A percentile compares a stretch with the other conserved stretches of the same genome.
Conservation (phyloP, 2,888 invertebrate genomes). For the Stenichneumon culpator region DNA sequence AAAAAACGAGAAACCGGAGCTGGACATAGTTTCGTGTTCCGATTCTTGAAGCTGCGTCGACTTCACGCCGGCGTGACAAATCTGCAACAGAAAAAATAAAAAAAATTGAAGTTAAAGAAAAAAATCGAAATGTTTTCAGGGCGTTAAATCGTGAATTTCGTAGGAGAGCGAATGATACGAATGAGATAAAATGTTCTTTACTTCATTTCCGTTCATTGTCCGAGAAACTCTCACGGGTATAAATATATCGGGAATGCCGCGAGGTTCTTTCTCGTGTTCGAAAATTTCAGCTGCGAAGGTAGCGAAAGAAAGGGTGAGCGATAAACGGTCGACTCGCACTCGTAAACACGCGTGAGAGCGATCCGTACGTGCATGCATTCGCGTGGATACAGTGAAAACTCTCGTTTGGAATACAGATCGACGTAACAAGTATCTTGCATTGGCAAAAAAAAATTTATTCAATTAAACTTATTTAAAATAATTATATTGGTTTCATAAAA, state of each 20-base stretch:
- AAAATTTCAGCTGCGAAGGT: slow-evolving; percentile 31
- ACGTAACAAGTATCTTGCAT: neutral
- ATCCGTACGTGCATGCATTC: neutral
- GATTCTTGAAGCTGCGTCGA: neutral
- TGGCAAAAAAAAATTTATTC: neutral
- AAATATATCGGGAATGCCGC: slow-evolving; percentile 8
- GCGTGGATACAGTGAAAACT: slow-evolving; percentile 15
- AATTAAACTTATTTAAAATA: neutral
- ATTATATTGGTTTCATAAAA: too few relatives aligned
- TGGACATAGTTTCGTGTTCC: neutral
- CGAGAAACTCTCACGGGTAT: neutral
- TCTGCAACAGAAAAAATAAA: slow-evolving; percentile 29
- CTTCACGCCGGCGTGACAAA: neutral
- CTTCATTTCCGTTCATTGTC: slow-evolving; percentile 1
- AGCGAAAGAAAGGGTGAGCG: slow-evolving; percentile 37
- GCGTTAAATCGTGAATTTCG: neutral
- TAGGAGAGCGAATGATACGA: neutral
- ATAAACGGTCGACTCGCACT: slow-evolving; percentile 31
- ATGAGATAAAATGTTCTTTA: neutral
- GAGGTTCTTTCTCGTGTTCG: neutral
- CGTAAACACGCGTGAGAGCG: slow-evolving; percentile 26
- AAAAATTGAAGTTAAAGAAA: neutral
- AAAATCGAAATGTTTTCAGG: neutral
- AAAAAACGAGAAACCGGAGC: neutral
- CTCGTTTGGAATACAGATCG: neutral